These are phyloP conservation scores for Vombatus ursinus DNA, from an alignment of 2,113 vertebrate genomes.

Conservation along the genomic window DNA sequence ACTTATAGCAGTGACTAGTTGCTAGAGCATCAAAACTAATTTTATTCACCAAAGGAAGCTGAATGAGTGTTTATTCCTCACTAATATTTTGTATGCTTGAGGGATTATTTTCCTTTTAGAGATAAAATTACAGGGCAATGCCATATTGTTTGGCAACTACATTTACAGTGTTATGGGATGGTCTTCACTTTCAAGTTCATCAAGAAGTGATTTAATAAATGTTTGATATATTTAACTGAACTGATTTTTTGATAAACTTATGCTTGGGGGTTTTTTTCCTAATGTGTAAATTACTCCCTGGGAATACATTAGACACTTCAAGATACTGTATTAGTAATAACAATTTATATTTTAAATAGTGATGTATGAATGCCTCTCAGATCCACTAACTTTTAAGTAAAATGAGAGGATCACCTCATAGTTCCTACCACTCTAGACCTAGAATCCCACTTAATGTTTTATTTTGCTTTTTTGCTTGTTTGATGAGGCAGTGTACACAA, in stretches of 20 bases:
- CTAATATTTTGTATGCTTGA: neutral
- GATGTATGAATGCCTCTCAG: neutral
- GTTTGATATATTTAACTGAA: neutral
- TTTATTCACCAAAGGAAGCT: constrained; percentile 37
- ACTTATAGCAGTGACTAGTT: neutral
- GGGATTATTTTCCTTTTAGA: neutral
- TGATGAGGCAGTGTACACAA: neutral
- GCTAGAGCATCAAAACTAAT: neutral
- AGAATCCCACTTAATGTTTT: neutral
- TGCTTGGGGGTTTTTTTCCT: neutral
- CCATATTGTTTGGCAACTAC: neutral
- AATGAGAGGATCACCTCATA: neutral
- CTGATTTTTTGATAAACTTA: neutral
- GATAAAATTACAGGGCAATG: constrained; percentile 39
- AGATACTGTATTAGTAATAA: neutral
- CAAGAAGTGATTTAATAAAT: neutral
- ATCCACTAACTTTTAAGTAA: neutral
- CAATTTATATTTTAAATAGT: neutral
- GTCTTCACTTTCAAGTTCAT: neutral
- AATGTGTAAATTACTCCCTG: neutral
- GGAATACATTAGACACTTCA: neutral
- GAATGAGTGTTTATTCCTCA: constrained; percentile 25
- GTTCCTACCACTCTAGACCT: neutral
- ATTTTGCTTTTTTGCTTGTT: neutral
- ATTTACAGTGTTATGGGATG: neutral